phyloP scores from a whole-genome alignment of 1,140 invertebrate species.

The Chironomus tepperi region DNA sequence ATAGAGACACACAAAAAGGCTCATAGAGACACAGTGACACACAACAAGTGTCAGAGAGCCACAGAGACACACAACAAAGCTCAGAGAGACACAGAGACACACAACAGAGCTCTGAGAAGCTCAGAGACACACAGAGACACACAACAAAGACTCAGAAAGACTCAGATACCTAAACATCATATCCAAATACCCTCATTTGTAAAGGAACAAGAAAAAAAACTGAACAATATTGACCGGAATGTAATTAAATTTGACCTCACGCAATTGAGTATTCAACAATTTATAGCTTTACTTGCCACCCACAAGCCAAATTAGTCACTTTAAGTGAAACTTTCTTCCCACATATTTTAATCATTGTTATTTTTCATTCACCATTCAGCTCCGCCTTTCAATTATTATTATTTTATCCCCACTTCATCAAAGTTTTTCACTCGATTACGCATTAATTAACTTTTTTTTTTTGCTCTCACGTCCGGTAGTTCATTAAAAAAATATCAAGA shows the following conservation, averaged over 20 bases:
- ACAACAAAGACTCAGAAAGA: too few species aligned
- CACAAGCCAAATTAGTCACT: not conserved
- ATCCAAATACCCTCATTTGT: too few species aligned
- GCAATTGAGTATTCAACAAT: constrained; percentile 7
- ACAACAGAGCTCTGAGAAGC: too few species aligned
- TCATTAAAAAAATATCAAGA: too few species aligned
- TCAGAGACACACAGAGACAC: too few species aligned
- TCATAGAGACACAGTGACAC: too few species aligned
- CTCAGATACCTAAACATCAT: too few species aligned
- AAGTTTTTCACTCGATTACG: not conserved
- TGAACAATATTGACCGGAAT: not conserved
- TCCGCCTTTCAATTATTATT: not conserved
- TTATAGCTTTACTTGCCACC: not conserved
- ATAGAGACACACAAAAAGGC: too few species aligned
- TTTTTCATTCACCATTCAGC: not conserved
- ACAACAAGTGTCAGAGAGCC: too few species aligned
- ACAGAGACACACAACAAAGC: too few species aligned
- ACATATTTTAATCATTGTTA: constrained; percentile 3
- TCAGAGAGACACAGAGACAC: too few species aligned
- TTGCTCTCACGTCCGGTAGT: too few species aligned
- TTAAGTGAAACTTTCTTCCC: constrained; percentile 8
- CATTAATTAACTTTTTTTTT: not conserved
- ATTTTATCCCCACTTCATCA: not conserved
- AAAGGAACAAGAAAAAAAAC: not conserved
- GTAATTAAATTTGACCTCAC: not conserved